Evolutionary conservation across 2,797 vertebrate species (phyloP), one percentile per base, ranked within the genome.

Genomic region (Notolabrus celidotus): DNA sequence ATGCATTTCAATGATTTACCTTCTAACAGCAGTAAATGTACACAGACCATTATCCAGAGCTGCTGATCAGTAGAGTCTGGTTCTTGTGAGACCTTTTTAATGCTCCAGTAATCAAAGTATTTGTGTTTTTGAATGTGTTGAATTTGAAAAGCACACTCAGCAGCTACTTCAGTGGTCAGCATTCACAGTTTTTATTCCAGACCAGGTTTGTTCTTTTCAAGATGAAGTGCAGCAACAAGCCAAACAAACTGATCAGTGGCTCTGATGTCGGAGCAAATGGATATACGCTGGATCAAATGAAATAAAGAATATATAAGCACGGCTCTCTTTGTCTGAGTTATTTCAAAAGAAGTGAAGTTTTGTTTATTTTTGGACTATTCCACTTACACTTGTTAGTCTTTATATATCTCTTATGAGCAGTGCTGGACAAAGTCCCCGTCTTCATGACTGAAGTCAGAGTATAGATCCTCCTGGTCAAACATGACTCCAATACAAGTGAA

Each of bases 301-400:
- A 82, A 84, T 86, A 86, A 88, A 85, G 62, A 71, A 8, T 41
- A 60, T 73, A 62, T 79, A 31, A 82, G 46, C 38, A 60, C 33
- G 34, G 29, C n/a, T n/a, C n/a, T 0, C 1, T 50, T 34, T 61
- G 46, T 67, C 27, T n/a, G n/a, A n/a, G n/a, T n/a, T n/a, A n/a
- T n/a, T n/a, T n/a, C n/a, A n/a, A n/a, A n/a, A n/a, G n/a, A n/a
- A n/a, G n/a, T n/a, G n/a, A n/a, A n/a, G n/a, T n/a, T n/a, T n/a
- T n/a, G n/a, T n/a, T n/a, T n/a, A n/a, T n/a, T n/a, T n/a, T n/a
- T n/a, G n/a, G n/a, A n/a, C n/a, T n/a, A n/a, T n/a, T n/a, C n/a
- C n/a, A n/a, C n/a, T n/a, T n/a, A n/a, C n/a, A n/a, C n/a, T n/a
- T n/a, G n/a, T n/a, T n/a, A n/a, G n/a, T n/a, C n/a, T n/a, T n/a